Conservation (phyloP, 2,888 invertebrate genomes). For the Ryuthela nishihirai region DNA sequence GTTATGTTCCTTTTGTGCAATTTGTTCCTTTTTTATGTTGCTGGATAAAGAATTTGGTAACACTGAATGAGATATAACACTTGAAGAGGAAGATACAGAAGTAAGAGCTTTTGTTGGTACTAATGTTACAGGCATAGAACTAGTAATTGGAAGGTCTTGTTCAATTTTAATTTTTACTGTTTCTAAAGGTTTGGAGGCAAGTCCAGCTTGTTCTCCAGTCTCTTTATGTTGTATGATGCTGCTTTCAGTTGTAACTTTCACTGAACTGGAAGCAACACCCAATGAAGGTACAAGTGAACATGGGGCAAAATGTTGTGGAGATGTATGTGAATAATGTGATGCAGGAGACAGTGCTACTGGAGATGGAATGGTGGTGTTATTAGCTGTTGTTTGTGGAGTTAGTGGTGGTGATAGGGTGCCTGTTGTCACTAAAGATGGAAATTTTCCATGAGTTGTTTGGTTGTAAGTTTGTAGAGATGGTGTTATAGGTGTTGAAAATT, state of each 20-base stretch:
- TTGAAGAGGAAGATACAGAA: background rate
- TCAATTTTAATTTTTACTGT: conserved; percentile 20
- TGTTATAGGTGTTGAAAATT: conserved; percentile 41
- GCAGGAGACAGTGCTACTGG: conserved; percentile 23
- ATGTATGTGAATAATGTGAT: conserved; percentile 16
- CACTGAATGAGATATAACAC: background rate
- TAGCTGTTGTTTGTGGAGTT: conserved; percentile 11
- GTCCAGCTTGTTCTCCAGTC: conserved; percentile 3
- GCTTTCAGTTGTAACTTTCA: conserved; percentile 6
- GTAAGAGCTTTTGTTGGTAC: background rate
- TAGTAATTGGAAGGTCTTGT: conserved; percentile 11
- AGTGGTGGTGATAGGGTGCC: conserved; percentile 21
- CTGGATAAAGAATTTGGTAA: background rate
- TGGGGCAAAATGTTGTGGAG: conserved; percentile 16
- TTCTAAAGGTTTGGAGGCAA: conserved; percentile 11
- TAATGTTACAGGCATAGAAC: conserved; percentile 18
- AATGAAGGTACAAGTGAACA: conserved; percentile 20
- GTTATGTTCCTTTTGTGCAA: background rate
- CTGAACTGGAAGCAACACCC: conserved; percentile 1
- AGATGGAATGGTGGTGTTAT: conserved; percentile 8
- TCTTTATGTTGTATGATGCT: conserved; percentile 2
- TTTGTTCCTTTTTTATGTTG: background rate
- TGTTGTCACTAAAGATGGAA: conserved; percentile 11
- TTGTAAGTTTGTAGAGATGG: conserved; percentile 15
- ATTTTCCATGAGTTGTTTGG: conserved; percentile 13